Conservation (phyloP, 2,888 invertebrate species). For the Fragum sueziense region DNA sequence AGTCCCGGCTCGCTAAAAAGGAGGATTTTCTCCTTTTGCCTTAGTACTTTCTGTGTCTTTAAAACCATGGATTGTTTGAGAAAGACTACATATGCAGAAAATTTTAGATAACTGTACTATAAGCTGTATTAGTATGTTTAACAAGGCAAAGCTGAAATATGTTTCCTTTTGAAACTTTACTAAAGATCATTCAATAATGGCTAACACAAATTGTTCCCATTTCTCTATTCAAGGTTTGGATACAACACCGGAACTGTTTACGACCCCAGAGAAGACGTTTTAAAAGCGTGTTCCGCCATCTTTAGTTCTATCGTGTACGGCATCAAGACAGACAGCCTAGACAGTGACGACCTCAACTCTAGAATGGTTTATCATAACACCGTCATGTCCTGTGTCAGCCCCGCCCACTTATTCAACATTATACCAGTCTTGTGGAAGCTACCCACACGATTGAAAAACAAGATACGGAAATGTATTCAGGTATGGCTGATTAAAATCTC, state of each 20-base stretch:
- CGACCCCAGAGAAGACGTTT: slow-evolving; percentile 29
- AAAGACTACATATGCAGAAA: no score
- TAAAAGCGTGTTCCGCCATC: slow-evolving; percentile 34
- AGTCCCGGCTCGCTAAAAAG: no score
- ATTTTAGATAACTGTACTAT: no score
- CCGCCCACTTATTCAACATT: slow-evolving; percentile 54
- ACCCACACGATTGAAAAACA: slow-evolving; percentile 27
- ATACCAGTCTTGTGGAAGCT: slow-evolving; percentile 47
- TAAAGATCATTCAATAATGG: no score
- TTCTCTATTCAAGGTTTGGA: slow-evolving; percentile 25
- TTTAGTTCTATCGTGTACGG: slow-evolving; percentile 49
- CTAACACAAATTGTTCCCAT: no score
- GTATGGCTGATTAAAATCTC: slow-evolving; percentile 42
- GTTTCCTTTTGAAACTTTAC: no score
- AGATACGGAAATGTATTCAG: slow-evolving; percentile 38
- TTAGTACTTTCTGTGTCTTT: no score
- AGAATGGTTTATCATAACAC: slow-evolving; percentile 38
- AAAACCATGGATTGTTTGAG: no score
- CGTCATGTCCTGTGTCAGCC: slow-evolving; percentile 44
- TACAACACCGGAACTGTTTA: slow-evolving; percentile 6
- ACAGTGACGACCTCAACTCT: slow-evolving; percentile 38
- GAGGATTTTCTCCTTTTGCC: no score
- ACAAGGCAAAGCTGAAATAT: no score
- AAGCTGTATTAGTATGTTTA: no score
- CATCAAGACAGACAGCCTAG: slow-evolving; percentile 24